Evolutionary conservation across 2,888 invertebrate species (phyloP).

Genomic region (Chaetoderma sp.): DNA sequence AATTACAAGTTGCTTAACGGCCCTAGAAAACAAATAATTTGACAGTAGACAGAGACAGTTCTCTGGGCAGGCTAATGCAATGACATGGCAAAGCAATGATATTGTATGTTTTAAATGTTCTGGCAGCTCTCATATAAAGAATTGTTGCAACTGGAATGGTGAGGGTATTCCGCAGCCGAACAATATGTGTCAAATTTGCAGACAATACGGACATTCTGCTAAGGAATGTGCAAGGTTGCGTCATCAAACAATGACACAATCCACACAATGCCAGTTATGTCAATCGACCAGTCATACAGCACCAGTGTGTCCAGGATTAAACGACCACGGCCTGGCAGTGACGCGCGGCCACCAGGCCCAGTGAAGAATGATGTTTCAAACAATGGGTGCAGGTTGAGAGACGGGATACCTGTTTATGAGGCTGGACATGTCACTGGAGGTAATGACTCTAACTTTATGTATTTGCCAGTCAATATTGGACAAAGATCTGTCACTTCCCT

Average conservation of each 20-base stretch:
- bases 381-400: too few relatives aligned
- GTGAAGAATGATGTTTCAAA: background rate
- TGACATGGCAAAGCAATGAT: background rate
- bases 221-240: background rate
- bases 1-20: too few relatives aligned
- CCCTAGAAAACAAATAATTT: too few relatives aligned
- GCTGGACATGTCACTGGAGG: background rate
- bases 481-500: background rate
- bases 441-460: slow-evolving; percentile 9
- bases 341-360: slow-evolving; percentile 19
- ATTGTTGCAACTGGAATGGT: slow-evolving; percentile 20
- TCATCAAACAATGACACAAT: background rate
- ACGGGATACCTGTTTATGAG: too few relatives aligned
- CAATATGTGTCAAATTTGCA: slow-evolving; percentile 18
- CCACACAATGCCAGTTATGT: too few relatives aligned
- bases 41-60: too few relatives aligned
- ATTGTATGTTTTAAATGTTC: slow-evolving; percentile 13
- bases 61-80: background rate
- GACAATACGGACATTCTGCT: slow-evolving; percentile 12
- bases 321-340: slow-evolving; percentile 19
- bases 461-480: slow-evolving; percentile 2
- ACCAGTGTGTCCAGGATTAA: slow-evolving; percentile 9
- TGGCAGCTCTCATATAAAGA: slow-evolving; percentile 11
- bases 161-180: background rate
- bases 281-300: slow-evolving; percentile 12